Percentiles rank a stretch among this genome's conserved stretches.
Conservation (phyloP, 2,113 vertebrate species). For the Periophthalmodon schlosseri region DNA sequence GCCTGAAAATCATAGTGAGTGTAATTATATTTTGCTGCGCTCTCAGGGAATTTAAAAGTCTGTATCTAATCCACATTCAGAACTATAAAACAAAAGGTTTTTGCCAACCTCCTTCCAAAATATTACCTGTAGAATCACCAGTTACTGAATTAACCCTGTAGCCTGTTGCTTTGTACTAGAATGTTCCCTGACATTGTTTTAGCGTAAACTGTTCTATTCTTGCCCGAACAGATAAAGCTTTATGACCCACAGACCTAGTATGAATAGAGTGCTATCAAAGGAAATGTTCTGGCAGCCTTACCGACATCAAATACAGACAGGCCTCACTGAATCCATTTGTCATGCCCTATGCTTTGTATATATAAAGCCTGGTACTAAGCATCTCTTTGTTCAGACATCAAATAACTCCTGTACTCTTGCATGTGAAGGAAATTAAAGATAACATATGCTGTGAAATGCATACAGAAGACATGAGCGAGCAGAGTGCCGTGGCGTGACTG, state of each 20-base stretch:
- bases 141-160: too few species aligned
- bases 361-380: not conserved
- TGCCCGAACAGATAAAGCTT: constrained; percentile 2
- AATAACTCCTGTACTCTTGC: not conserved
- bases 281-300: not conserved
- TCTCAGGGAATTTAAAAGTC: not conserved
- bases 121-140: too few species aligned
- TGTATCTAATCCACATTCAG: not conserved
- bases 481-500: constrained; percentile 6
- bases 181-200: too few species aligned
- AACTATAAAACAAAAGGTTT: too few species aligned
- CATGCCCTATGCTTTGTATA: not conserved
- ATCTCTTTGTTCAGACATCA: constrained; percentile 6
- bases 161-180: too few species aligned
- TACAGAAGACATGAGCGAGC: constrained; percentile 16
- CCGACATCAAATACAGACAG: not conserved
- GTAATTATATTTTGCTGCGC: not conserved
- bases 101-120: too few species aligned
- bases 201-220: too few species aligned
- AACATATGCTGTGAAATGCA: not conserved
- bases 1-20: not conserved
- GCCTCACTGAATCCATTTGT: not conserved
- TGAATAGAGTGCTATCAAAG: not conserved
- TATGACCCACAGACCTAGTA: not conserved
- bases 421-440: constrained; percentile 1